Base-by-base conservation (phyloP, 1,140 invertebrate species). In the Plectrocnemia conspersa region DNA sequence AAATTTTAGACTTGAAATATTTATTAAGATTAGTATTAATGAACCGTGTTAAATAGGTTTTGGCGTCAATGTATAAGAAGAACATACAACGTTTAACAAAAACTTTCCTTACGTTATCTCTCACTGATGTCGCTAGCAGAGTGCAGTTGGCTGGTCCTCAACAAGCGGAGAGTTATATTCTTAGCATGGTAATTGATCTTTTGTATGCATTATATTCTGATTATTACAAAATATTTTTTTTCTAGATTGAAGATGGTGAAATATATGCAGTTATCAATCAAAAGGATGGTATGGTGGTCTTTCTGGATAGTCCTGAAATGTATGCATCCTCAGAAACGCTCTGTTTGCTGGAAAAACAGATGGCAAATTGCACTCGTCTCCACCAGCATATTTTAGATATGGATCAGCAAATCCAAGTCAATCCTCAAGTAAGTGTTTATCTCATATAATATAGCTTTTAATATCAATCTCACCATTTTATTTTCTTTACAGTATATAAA, bases 221-320 rank as follows among this genome's bases (percentile, higher is more conserved):
- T 13, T 9, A 29, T 29, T 29, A 29, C n/a, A n/a, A n/a, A n/a
- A 21, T 5, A 46, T 15, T 52, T 54, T 63, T 42, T 52, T 69
- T 71, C 41, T 65, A 97, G 93, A 98, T 98, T 64, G 91, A 97
- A 77, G 91, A 96, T 74, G 89, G 90, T 45, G 92, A 97, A 77
- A 97, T 98, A 61, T 97, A 88, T 79, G 95, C 94, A 1, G 90
- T 89, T 57, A 97, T 98, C 46, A 97, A 97, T 77, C 92, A 97
- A 74, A 94, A 93, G 72, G 94, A 97, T 76, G 94, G 94, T 9
- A 98, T 97, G 94, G 94, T 98, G 11, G 78, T 93, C 19, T 98
- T 98, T 68, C 84, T 92, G 59, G 93, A 97, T 69, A 92, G 92
- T 76, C 93, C 94, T 23, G 93, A 97, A 69, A 95, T 94, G 68